These are phyloP conservation scores for Micromussa lordhowensis DNA, from an alignment of 92 coral and sea anemone species.

Conservation along the genomic window DNA sequence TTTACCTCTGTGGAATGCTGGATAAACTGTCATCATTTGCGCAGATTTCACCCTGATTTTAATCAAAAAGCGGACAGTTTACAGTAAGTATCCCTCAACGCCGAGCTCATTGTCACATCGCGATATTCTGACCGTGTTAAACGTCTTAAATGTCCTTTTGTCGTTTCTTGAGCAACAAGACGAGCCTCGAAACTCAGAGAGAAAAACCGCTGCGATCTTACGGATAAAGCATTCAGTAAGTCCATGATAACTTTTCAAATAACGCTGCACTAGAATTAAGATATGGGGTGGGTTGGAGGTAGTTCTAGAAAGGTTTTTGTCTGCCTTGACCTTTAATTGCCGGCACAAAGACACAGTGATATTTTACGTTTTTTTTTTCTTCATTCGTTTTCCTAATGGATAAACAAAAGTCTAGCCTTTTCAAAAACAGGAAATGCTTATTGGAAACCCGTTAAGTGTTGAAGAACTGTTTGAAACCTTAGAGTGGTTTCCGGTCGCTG, in stretches of 20 bases:
- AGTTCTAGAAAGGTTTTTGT: background rate
- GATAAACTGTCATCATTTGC: conserved; percentile 29
- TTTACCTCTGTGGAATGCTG: conserved; percentile 27
- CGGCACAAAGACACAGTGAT: background rate
- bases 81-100: background rate
- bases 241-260: background rate
- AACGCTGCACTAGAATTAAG: background rate
- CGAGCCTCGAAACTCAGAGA: background rate
- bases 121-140: background rate
- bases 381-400: background rate
- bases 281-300: background rate
- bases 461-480: conserved; percentile 26
- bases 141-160: background rate
- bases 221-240: background rate
- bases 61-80: background rate
- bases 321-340: background rate
- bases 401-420: background rate
- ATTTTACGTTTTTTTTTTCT: background rate
- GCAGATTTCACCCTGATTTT: conserved; percentile 5
- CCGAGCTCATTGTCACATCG: background rate
- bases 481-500: conserved; percentile 24
- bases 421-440: conserved; percentile 16
- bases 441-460: background rate
- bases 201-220: background rate
- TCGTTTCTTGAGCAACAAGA: background rate